These are phyloP conservation scores for Epinephelus awoara DNA, from an alignment of 2,797 vertebrate species.

Conservation along the genomic window DNA sequence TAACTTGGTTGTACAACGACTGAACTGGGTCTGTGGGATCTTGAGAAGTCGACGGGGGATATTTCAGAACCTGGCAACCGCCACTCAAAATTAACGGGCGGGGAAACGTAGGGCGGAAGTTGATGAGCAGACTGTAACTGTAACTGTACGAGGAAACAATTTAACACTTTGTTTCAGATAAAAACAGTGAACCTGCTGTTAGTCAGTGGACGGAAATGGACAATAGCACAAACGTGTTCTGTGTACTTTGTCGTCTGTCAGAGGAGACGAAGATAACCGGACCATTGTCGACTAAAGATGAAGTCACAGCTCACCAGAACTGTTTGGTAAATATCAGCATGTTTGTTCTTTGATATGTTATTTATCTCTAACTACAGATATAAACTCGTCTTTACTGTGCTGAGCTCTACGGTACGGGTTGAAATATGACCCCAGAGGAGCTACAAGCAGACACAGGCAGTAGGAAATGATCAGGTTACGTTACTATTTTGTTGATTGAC, in stretches of 20 bases:
- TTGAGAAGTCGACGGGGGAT: not conserved
- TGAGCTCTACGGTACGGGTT: too few species aligned
- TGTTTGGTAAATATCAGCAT: slow-evolving; percentile 75
- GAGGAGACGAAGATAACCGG: slow-evolving; percentile 72
- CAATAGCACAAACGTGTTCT: not conserved
- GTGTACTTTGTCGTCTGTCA: slow-evolving; percentile 61
- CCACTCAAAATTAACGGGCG: rapidly evolving
- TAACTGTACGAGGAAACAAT: rapidly evolving
- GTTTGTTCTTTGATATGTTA: not conserved
- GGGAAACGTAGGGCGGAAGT: not conserved
- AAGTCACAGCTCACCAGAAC: slow-evolving; percentile 79
- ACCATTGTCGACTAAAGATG: slow-evolving; percentile 54
- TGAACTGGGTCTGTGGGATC: not conserved
- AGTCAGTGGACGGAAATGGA: slow-evolving; percentile 14
- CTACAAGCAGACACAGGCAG: too few species aligned
- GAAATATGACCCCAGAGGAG: too few species aligned
- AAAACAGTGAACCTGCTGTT: not conserved
- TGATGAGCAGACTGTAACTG: rapidly evolving
- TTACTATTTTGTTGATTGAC: too few species aligned
- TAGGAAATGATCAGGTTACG: too few species aligned
- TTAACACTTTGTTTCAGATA: not conserved
- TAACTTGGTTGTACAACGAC: too few species aligned
- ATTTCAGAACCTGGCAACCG: slow-evolving; percentile 52
- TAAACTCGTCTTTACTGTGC: too few species aligned
- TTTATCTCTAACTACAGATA: not conserved